Evolutionary conservation across 2,113 vertebrate genomes (phyloP).

Genomic region (Odocoileus virginianus): DNA sequence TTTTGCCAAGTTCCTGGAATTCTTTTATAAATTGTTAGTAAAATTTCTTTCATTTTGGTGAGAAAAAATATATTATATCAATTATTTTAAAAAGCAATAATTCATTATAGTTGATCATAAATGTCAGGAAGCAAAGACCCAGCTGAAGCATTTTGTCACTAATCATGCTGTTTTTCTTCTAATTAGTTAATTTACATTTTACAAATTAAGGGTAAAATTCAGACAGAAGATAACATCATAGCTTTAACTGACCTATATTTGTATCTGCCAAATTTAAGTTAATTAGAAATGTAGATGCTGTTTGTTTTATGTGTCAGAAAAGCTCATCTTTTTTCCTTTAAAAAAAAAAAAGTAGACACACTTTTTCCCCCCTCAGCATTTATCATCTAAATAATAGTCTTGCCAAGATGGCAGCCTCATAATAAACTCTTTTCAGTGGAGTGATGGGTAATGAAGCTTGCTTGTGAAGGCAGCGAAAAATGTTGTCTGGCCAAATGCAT

Average conservation of each 20-base stretch:
- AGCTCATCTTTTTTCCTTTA: constrained; percentile 86
- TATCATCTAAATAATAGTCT: constrained; percentile 99
- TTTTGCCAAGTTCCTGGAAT: neutral
- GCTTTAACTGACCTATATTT: constrained; percentile 87
- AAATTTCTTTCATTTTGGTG: constrained; percentile 35
- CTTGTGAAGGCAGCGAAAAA: constrained; percentile 93
- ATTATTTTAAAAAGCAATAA: constrained; percentile 73
- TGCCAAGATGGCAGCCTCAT: constrained; percentile 98
- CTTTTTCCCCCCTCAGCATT: constrained; percentile 88
- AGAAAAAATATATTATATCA: constrained; percentile 66
- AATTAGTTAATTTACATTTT: constrained; percentile 90
- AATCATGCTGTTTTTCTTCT: constrained; percentile 82
- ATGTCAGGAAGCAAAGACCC: constrained; percentile 79
- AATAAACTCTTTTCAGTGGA: constrained; percentile 98
- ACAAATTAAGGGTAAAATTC: constrained; percentile 85
- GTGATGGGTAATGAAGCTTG: constrained; percentile 99
- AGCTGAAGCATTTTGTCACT: constrained; percentile 81
- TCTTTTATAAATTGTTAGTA: constrained; percentile 44
- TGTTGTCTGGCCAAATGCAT: constrained; percentile 94
- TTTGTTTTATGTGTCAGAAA: constrained; percentile 91
- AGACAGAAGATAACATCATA: constrained; percentile 83
- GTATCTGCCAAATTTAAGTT: constrained; percentile 88
- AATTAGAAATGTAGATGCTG: constrained; percentile 90
- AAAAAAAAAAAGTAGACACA: constrained; percentile 79
- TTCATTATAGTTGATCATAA: constrained; percentile 79